A percentile compares a stretch with the other conserved stretches of the same genome.
phyloP scores from a whole-genome alignment of 2,888 invertebrate species.

The Cheilosia urbana region DNA sequence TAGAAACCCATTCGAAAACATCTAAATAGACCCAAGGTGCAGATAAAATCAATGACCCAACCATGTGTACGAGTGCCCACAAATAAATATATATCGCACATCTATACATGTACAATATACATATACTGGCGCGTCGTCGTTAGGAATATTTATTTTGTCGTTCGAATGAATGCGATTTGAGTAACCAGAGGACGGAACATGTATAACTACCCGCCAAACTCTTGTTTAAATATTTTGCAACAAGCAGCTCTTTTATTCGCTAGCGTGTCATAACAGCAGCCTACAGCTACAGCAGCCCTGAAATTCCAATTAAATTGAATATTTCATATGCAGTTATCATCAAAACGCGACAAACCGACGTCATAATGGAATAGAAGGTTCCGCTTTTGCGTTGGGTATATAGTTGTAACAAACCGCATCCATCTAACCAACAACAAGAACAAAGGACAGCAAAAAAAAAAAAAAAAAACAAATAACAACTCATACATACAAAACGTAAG shows the following conservation, averaged over 20 bases:
- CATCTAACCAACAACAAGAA: conserved; percentile 36
- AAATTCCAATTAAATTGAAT: conserved; percentile 82
- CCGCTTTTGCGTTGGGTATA: conserved; percentile 41
- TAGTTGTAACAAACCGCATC: conserved; percentile 66
- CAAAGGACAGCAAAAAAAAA: conserved; percentile 1
- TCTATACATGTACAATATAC: background rate
- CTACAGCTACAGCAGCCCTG: conserved; percentile 25
- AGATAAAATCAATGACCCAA: conserved; percentile 69
- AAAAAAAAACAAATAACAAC: conserved; percentile 74
- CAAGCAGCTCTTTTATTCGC: conserved; percentile 41
- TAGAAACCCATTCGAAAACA: conserved; percentile 51
- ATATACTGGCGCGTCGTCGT: background rate
- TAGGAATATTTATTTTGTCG: conserved; percentile 45
- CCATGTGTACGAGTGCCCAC: background rate
- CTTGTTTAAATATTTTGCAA: conserved; percentile 42
- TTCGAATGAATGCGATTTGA: conserved; percentile 25
- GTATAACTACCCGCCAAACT: background rate
- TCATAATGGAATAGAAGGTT: conserved; percentile 67
- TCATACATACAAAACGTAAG: conserved; percentile 74
- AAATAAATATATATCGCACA: background rate
- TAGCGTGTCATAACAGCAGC: conserved; percentile 50
- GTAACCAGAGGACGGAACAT: conserved; percentile 2
- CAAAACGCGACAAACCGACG: conserved; percentile 53
- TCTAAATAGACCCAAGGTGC: conserved; percentile 69
- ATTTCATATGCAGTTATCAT: conserved; percentile 75